Base-by-base conservation (phyloP, 2,113 vertebrate genomes). In the Vireo altiloquus region DNA sequence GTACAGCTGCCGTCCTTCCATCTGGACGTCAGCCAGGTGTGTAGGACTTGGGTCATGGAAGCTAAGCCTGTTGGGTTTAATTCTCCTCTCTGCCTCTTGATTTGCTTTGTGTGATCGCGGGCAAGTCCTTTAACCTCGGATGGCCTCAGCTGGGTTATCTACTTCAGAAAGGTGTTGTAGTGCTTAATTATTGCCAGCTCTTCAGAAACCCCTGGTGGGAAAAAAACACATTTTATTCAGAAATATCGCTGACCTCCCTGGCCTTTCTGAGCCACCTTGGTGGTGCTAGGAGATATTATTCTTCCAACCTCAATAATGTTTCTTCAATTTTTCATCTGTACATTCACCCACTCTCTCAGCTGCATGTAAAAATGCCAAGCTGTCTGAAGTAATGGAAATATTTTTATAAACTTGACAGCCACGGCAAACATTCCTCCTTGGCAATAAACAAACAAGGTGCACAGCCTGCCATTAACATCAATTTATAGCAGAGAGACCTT, bases 341-440 rank as follows among this genome's bases (percentile, higher is more conserved):
- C 75, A 35, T 95, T 97, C 92, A 96, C 81, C 86, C 90, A 95
- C 87, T 96, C 88, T 83, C 82, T 96, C 95, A 94, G 93, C 94
- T 96, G 92, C 94, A 78, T 87, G 90, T 91, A 93, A 92, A 96
- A 97, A 94, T 90, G 91, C 93, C 96, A 94, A 89, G 94, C 96
- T 97, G 94, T 97, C 96, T 95, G 93, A 96, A 96, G 90, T 87
- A 81, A 91, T 94, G 87, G 92, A 94, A 89, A 94, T 89, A 94
- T 87, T 95, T 96, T 96, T 95, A 82, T 79, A 91, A 95, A 94
- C 96, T 90, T 97, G 96, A 96, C 96, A 97, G 96, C 82, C 90
- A 70, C 19, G 35, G 96, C 96, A 97, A 95, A 72, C 89, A 83
- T 97, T 97, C 96, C 82, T 96, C 78, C 96, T 95, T 24, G 53